These are phyloP conservation scores for Octopus sinensis DNA, from an alignment of 1,140 invertebrate species.

Conservation along the genomic window DNA sequence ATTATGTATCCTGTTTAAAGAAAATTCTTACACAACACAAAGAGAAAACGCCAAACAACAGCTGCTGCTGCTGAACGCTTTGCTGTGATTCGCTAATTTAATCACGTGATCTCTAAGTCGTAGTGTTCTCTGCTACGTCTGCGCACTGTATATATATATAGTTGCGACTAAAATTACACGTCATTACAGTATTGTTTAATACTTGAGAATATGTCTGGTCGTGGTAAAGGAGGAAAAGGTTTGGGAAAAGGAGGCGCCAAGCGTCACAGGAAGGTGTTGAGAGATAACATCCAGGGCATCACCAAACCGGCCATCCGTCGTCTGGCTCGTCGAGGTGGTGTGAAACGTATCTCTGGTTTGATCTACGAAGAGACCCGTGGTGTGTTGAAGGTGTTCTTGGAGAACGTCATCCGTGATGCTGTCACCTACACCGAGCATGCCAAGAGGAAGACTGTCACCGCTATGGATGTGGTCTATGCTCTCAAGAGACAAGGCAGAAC, in stretches of 20 bases:
- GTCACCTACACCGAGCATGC: slow-evolving; percentile 81
- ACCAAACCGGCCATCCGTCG: slow-evolving; percentile 68
- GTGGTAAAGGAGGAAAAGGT: slow-evolving; percentile 24
- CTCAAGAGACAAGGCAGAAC: slow-evolving; percentile 77
- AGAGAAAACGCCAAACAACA: too few relatives aligned
- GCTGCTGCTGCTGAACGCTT: too few relatives aligned
- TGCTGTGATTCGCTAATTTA: too few relatives aligned
- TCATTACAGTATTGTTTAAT: too few relatives aligned
- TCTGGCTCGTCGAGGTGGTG: slow-evolving; percentile 71
- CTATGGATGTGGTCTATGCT: slow-evolving; percentile 82
- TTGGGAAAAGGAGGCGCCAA: slow-evolving; percentile 52
- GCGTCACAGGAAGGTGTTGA: slow-evolving; percentile 56
- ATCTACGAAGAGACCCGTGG: slow-evolving; percentile 63
- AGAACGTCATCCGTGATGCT: slow-evolving; percentile 78
- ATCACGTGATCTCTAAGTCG: too few relatives aligned
- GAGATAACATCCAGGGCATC: slow-evolving; percentile 75
- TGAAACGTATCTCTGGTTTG: slow-evolving; percentile 73
- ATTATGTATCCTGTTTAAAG: too few relatives aligned
- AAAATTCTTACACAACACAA: too few relatives aligned
- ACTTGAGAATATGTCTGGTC: too few relatives aligned
- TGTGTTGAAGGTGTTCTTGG: slow-evolving; percentile 72
- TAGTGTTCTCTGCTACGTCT: too few relatives aligned
- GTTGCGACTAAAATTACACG: too few relatives aligned
- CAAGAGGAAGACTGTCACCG: slow-evolving; percentile 69
- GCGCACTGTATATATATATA: too few relatives aligned